Conservation (phyloP, 2,888 invertebrate genomes). For the Blastobasis lacticolella region DNA sequence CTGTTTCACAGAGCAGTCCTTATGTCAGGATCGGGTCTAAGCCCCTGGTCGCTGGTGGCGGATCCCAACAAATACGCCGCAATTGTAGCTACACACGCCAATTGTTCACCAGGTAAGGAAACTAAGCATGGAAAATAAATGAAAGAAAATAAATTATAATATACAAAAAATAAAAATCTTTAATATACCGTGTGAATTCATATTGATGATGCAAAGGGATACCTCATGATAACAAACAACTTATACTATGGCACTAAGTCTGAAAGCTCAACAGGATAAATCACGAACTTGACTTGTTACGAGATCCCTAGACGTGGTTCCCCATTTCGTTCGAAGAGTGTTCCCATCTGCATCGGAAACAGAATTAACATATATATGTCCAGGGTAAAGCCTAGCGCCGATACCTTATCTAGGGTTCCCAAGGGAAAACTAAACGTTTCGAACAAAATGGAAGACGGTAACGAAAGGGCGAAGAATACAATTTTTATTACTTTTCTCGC, state of each 20-base stretch:
- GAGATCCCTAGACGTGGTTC: too few relatives aligned
- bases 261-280: too few relatives aligned
- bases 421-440: constrained; percentile 5
- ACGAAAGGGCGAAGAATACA: constrained; percentile 1
- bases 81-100: constrained; percentile 88
- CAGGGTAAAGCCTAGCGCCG: not conserved
- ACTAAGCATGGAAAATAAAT: not conserved
- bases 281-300: too few relatives aligned
- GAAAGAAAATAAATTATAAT: too few relatives aligned
- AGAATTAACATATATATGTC: constrained; percentile 2
- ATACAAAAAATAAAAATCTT: too few relatives aligned
- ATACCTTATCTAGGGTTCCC: constrained; percentile 1
- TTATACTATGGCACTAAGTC: too few relatives aligned
- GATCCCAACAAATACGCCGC: constrained; percentile 88
- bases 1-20: constrained; percentile 92
- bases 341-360: not conserved
- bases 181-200: too few relatives aligned
- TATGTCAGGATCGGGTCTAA: constrained; percentile 93
- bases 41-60: constrained; percentile 90
- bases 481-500: not conserved
- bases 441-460: constrained; percentile 1
- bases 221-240: too few relatives aligned
- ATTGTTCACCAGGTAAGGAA: constrained; percentile 81
- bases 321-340: too few relatives aligned
- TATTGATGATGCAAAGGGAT: too few relatives aligned